Evolutionary conservation across 1,140 invertebrate genomes (phyloP), one percentile per base, ranked within the genome.

Genomic region (Thaumetopoea pityocampa): DNA sequence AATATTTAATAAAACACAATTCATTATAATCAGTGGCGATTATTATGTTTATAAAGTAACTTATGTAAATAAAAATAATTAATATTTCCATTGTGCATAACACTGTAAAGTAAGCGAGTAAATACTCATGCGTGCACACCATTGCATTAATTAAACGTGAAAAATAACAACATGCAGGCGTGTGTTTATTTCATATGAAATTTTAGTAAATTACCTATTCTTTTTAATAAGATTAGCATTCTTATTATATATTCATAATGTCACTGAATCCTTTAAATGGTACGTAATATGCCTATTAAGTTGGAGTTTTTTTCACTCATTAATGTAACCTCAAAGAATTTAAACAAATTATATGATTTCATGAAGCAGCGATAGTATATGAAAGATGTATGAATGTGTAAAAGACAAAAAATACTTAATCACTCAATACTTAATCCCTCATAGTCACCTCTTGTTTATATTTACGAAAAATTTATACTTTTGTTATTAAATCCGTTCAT

Each of bases 201-300:
- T 14, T 5, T 5, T 1, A 9, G 2, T 10, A 14, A 5, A 10
- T 11, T 8, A 28, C 4, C 4, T 1, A 16, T 17, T 15, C 4
- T 2, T 9, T 19, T 29, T 20, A 11, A n/a, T 2, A 20, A 9
- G 1, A 17, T 29, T 10, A 8, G 4, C 10, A 29, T 12, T 11
- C 2, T 34, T 5, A 10, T 10, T 20, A 5, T n/a, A 7, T 29
- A 28, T 4, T 30, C 3, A 57, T 18, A 20, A 78, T 74, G 68
- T 53, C 68, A 0, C 51, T 68, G 24, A 68, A 68, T 53, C 72
- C 76, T 8, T 36, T 80, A 23, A 68, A 71, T 36, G 73, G 73
- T 74, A 62, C 51, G 60, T 38, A 19, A 8, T 22, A 8, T 8
- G n/a, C 11, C 2, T 7, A 14, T 1, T 12, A 12, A 40, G 3